Percentiles rank a stretch among this genome's conserved stretches.
Evolutionary conservation across 2,888 invertebrate species (phyloP).

Genomic region (Ctenicera cuprea): DNA sequence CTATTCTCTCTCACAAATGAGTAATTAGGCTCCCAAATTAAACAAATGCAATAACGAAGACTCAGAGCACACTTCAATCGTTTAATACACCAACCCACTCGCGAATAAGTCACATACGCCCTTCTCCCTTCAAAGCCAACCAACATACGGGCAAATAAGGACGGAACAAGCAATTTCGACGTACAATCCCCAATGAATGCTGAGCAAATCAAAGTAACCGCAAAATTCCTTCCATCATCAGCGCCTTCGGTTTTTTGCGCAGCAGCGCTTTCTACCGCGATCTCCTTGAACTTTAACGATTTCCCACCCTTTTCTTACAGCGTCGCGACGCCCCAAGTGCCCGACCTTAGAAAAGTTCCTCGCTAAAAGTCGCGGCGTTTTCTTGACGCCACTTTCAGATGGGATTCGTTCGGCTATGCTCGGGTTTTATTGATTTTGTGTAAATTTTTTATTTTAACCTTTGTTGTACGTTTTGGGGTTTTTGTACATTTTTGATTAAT

Average conservation of each 20-base stretch:
- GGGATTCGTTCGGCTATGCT: slow-evolving; percentile 59
- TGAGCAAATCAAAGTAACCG: slow-evolving; percentile 71
- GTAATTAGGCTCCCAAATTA: slow-evolving; percentile 52
- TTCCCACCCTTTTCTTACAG: slow-evolving; percentile 61
- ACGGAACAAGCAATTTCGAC: slow-evolving; percentile 44
- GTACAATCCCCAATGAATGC: slow-evolving; percentile 51
- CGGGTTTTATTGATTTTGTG: slow-evolving; percentile 52
- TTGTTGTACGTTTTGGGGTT: not conserved
- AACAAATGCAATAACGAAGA: slow-evolving; percentile 53
- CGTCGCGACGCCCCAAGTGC: slow-evolving; percentile 47
- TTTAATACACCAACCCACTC: slow-evolving; percentile 20
- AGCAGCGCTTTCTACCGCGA: slow-evolving; percentile 65
- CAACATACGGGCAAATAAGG: slow-evolving; percentile 31
- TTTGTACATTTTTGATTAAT: not conserved
- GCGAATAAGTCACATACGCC: slow-evolving; percentile 24
- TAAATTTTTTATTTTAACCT: slow-evolving; percentile 7
- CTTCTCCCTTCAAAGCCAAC: slow-evolving; percentile 26
- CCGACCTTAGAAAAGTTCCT: slow-evolving; percentile 63
- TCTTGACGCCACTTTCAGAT: slow-evolving; percentile 57
- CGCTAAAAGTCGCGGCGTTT: slow-evolving; percentile 63
- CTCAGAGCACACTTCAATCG: slow-evolving; percentile 51
- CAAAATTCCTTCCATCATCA: slow-evolving; percentile 63
- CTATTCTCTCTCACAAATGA: slow-evolving; percentile 50
- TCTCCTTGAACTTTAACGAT: slow-evolving; percentile 61
- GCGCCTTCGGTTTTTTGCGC: slow-evolving; percentile 55